These are phyloP conservation scores for Araneus ventricosus DNA, from an alignment of 1,140 invertebrate genomes.

Conservation along the genomic window DNA sequence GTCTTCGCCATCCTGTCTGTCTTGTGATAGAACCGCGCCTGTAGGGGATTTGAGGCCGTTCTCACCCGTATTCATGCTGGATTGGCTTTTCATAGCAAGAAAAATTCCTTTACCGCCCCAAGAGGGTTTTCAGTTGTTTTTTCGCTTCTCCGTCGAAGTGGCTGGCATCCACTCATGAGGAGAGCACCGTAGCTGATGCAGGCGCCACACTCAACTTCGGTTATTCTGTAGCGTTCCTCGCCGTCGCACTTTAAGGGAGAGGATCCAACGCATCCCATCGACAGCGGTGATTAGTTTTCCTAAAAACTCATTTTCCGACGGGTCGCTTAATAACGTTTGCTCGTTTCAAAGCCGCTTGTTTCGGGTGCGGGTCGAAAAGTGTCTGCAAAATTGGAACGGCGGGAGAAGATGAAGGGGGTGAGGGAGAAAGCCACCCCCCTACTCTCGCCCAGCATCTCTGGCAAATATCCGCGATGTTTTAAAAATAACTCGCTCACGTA, in stretches of 20 bases:
- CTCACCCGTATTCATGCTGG: neutral
- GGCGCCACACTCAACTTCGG: neutral
- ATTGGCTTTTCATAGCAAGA: conserved; percentile 46
- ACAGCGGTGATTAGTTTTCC: conserved; percentile 55
- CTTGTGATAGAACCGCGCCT: neutral
- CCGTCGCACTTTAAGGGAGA: neutral
- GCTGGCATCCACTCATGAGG: neutral
- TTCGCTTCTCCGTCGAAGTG: neutral
- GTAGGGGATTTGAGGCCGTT: conserved; percentile 15
- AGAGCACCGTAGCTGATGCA: neutral
- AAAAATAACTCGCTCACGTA: conserved; percentile 70
- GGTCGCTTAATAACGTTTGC: conserved; percentile 66
- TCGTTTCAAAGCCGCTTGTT: conserved; percentile 51
- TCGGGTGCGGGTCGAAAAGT: conserved; percentile 67
- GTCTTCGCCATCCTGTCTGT: conserved; percentile 52
- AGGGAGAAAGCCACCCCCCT: conserved; percentile 50
- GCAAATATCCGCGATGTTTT: conserved; percentile 64
- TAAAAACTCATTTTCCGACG: conserved; percentile 64
- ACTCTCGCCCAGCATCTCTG: conserved; percentile 7
- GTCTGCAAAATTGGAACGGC: conserved; percentile 63
- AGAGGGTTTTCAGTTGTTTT: neutral
- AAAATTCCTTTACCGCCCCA: neutral
- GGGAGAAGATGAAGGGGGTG: neutral
- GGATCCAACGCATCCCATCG: conserved; percentile 21
- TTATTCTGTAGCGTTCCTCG: neutral